Percentiles rank a stretch among this genome's conserved stretches.
Evolutionary conservation across 2,113 vertebrate species (phyloP).

Genomic region (Leptobrachium ailaonicum): DNA sequence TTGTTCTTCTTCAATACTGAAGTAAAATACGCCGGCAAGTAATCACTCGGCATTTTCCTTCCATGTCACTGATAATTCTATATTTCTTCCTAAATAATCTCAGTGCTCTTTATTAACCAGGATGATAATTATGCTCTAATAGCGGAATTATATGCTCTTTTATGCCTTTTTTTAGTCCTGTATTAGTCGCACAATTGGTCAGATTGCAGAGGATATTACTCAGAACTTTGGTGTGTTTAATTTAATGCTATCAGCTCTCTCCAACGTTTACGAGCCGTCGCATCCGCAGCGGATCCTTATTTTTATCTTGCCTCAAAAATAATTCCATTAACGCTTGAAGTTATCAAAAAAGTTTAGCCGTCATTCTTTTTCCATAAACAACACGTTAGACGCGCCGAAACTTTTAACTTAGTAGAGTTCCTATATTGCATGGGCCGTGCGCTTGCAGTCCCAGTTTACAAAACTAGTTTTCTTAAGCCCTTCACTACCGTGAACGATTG

Average conservation of each 20-base stretch:
- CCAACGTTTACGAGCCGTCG: not conserved
- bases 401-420: too few species aligned
- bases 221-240: constrained; percentile 5
- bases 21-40: constrained; percentile 25
- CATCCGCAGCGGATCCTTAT: too few species aligned
- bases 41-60: constrained; percentile 34
- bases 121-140: constrained; percentile 35
- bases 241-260: not conserved
- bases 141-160: constrained; percentile 28
- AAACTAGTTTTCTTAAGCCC: too few species aligned
- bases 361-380: too few species aligned
- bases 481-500: too few species aligned
- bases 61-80: constrained; percentile 37
- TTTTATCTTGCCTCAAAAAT: too few species aligned
- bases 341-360: too few species aligned
- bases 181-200: constrained; percentile 30
- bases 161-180: constrained; percentile 10
- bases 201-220: constrained; percentile 18
- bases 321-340: too few species aligned
- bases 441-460: too few species aligned
- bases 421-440: too few species aligned
- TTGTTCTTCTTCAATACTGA: constrained; percentile 46
- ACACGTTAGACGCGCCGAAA: too few species aligned
- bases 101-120: constrained; percentile 21
- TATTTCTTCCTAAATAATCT: constrained; percentile 35